These are phyloP conservation scores for Theretra japonica DNA, from an alignment of 2,888 invertebrate genomes.

Conservation along the genomic window DNA sequence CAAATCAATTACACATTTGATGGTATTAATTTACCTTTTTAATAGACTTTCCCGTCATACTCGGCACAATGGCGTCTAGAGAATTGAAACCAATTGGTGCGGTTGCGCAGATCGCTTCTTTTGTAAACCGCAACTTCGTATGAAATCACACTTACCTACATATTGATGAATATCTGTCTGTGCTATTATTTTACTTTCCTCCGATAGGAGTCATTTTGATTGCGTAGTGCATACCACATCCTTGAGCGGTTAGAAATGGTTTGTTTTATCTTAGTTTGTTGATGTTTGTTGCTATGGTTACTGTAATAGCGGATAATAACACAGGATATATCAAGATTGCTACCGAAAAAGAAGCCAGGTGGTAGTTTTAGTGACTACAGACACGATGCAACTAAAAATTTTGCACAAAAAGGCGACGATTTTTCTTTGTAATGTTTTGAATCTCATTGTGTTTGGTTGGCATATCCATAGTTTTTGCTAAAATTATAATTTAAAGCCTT, in stretches of 20 bases:
- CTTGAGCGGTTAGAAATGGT: neutral
- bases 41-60: conserved; percentile 65
- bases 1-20: conserved; percentile 49
- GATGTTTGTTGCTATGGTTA: too few species aligned
- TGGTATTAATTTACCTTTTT: conserved; percentile 53
- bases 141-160: conserved; percentile 56
- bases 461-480: too few species aligned
- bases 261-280: too few species aligned
- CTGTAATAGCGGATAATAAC: too few species aligned
- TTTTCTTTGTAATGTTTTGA: too few species aligned
- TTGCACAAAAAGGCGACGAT: too few species aligned
- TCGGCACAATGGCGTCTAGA: conserved; percentile 48
- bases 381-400: too few species aligned
- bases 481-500: too few species aligned
- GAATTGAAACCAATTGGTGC: conserved; percentile 65
- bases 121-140: conserved; percentile 65
- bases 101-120: conserved; percentile 69
- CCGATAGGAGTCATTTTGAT: conserved; percentile 7
- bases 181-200: conserved; percentile 25
- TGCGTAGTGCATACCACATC: neutral
- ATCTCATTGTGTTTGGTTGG: too few species aligned
- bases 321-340: too few species aligned
- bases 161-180: conserved; percentile 19
- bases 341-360: too few species aligned
- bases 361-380: too few species aligned